Evolutionary conservation across 2,113 vertebrate genomes (phyloP), one percentile per base, ranked within the genome.

Genomic region (Nicator chloris): DNA sequence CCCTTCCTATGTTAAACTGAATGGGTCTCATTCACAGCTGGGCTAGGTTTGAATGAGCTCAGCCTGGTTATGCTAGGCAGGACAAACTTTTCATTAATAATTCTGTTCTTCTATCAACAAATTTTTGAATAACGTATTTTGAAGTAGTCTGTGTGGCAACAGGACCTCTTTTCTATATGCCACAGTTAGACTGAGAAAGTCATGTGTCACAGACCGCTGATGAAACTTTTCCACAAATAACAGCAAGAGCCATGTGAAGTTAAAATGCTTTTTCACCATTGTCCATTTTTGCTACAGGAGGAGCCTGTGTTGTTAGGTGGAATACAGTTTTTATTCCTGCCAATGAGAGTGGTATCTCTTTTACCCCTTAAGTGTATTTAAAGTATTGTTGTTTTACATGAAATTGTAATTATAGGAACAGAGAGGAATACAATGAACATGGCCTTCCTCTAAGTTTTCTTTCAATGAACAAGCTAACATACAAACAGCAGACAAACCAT

Each of bases 1-100:
- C 77, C 51, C 64, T 95, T 88, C 72, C 60, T 82, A 61, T 30
- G 8, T 90, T 82, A 68, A 92, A 69, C 69, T 94, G 82, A 96
- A 94, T 93, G 88, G 60, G 53, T 57, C 72, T 90, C 72, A 92
- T 97, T 96, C 95, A 97, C 92, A 57, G 64, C 75, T 78, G 51
- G 31, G 21, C 51, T 83, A 82, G n/a, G 30, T 86, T 75, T 83
- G 88, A 94, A 83, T 76, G 72, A 71, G 39, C 57, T 82, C 82
- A 86, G 31, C 47, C 15, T 4, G 24, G 31, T 75, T 93, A n/a
- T 53, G 47, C 31, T 35, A 92, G 76, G 42, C 68, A 94, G 44
- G 47, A 83, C 39, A 79, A 47, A 45, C 18, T 81, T 93, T 88
- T 88, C 40, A n/a, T 79, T 23, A 90, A 78, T 71, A 92, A 82